phyloP scores from a whole-genome alignment of 2,797 vertebrate genomes.

The Coracias cyanogaster region DNA sequence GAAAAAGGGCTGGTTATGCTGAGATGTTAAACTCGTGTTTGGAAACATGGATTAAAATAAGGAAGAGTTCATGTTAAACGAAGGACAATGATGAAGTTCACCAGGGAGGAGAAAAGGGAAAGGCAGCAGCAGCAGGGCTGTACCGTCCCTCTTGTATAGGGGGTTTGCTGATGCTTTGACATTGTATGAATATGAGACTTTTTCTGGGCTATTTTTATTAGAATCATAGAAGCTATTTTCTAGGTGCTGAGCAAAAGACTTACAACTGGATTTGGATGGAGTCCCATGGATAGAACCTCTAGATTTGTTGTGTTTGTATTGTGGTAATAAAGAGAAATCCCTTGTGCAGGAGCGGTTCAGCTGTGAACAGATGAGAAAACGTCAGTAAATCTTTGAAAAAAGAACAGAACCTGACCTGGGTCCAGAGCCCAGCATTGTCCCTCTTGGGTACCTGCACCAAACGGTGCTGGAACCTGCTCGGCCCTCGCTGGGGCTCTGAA shows the following conservation, averaged over 20 bases:
- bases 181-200: neutral
- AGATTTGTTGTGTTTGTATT: constrained; percentile 14
- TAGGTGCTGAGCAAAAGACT: constrained; percentile 68
- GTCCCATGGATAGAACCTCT: neutral
- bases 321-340: constrained; percentile 58
- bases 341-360: constrained; percentile 68
- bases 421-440: constrained; percentile 54
- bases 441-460: neutral
- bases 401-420: constrained; percentile 65
- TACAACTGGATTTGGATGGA: constrained; percentile 63
- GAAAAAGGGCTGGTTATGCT: neutral
- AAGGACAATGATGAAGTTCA: neutral
- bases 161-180: neutral
- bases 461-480: neutral
- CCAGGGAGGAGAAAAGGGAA: neutral
- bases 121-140: neutral
- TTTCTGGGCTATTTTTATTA: neutral
- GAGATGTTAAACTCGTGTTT: neutral
- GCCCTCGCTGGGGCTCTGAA: neutral
- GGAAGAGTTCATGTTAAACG: neutral
- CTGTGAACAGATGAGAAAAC: constrained; percentile 46
- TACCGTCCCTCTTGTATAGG: neutral
- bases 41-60: neutral
- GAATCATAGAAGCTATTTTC: neutral
- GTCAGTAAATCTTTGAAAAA: constrained; percentile 47